These are phyloP conservation scores for Bellardia pandia DNA, from an alignment of 2,888 invertebrate genomes.

Conservation along the genomic window DNA sequence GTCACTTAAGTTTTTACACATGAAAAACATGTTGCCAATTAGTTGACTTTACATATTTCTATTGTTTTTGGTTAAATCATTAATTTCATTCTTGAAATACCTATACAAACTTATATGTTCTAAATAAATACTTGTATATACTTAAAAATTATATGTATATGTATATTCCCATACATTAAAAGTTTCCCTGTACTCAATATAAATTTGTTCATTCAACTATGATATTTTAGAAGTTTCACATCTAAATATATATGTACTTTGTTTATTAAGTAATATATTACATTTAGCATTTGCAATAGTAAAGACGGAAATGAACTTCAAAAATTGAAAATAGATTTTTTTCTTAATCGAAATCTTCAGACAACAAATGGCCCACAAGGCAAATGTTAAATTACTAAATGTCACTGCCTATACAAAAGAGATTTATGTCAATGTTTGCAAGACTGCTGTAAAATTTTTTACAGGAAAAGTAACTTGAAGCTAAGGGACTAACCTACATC, in stretches of 20 bases:
- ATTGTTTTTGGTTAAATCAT: no score
- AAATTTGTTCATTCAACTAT: slow-evolving; percentile 64
- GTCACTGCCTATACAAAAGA: neutral
- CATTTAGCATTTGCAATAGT: neutral
- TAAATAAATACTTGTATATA: no score
- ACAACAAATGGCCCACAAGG: slow-evolving; percentile 27
- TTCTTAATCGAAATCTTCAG: neutral
- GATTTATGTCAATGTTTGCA: neutral
- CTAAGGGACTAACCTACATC: no score
- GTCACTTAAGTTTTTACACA: no score
- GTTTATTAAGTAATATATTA: neutral
- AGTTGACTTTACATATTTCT: no score
- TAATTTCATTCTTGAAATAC: no score
- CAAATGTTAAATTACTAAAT: slow-evolving; percentile 29
- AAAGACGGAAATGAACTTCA: slow-evolving; percentile 37
- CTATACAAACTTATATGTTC: no score
- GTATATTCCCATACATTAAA: neutral
- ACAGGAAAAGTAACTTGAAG: no score
- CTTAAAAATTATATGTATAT: no score
- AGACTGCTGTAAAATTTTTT: neutral
- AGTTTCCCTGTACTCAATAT: neutral
- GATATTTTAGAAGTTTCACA: slow-evolving; percentile 59
- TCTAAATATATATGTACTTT: slow-evolving; percentile 37
- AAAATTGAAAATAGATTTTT: slow-evolving; percentile 12
- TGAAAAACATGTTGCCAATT: no score